Percentiles rank a stretch among this genome's conserved stretches.
Evolutionary conservation across 35 echinoderm and acorn worm species (phyloP).

Genomic region (Ptychodera flava): DNA sequence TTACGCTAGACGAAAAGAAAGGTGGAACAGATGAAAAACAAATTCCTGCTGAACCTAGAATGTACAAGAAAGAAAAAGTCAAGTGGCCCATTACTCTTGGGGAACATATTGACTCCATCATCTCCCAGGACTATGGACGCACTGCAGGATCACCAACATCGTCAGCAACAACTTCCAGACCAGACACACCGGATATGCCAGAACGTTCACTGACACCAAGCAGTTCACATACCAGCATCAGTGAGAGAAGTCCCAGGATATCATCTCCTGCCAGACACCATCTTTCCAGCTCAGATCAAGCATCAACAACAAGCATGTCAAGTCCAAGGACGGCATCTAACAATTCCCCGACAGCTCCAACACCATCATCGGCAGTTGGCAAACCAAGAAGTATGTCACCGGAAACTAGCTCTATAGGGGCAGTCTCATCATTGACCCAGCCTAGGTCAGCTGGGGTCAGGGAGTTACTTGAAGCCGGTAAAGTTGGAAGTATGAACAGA

Average conservation of each 20-base stretch:
- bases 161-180: background rate
- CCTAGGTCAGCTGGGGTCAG: background rate
- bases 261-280: background rate
- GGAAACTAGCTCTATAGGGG: background rate
- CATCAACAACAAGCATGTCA: background rate
- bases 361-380: background rate
- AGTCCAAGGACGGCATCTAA: background rate
- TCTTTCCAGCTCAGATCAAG: background rate
- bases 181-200: background rate
- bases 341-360: background rate
- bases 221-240: background rate
- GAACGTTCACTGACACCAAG: background rate
- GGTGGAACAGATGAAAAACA: background rate
- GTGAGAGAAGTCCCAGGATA: background rate
- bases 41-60: too few relatives aligned
- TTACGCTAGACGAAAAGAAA: background rate
- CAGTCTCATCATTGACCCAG: background rate
- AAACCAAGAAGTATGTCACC: background rate
- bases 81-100: constrained; percentile 17
- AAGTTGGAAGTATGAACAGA: background rate
- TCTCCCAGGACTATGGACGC: constrained; percentile 24
- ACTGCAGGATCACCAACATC: background rate
- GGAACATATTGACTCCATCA: constrained; percentile 47
- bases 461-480: background rate
- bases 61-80: background rate